A percentile compares a stretch with the other conserved stretches of the same genome.
These are phyloP conservation scores for Percopsis omiscomaycus DNA, from an alignment of 2,797 vertebrate species.

Conservation along the genomic window DNA sequence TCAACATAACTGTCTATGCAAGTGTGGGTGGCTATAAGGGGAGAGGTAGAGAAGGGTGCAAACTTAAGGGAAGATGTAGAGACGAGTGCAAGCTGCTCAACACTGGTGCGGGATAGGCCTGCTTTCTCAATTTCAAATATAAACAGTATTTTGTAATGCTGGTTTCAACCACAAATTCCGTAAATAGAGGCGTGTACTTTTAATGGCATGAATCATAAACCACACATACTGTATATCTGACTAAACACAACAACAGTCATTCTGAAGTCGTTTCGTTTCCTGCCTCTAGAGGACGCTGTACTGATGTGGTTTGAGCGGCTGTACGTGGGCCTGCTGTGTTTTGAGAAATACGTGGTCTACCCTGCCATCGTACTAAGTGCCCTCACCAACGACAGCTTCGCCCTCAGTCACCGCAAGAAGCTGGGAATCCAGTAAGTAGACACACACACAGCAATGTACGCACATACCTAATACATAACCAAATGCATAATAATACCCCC, in stretches of 20 bases:
- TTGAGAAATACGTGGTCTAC: slow-evolving; percentile 96
- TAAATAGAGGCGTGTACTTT: no score
- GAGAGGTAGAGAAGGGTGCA: no score
- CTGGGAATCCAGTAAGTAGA: slow-evolving; percentile 93
- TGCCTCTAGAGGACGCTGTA: slow-evolving; percentile 86
- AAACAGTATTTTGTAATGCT: no score
- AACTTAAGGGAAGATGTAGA: no score
- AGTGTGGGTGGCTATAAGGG: no score
- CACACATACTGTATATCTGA: no score
- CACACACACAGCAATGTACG: not conserved
- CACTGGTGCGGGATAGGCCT: no score
- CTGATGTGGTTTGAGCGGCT: slow-evolving; percentile 99
- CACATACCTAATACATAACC: slow-evolving; percentile 6
- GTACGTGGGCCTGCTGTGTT: slow-evolving; percentile 92
- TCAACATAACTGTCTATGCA: no score
- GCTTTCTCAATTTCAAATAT: no score
- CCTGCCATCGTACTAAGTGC: slow-evolving; percentile 94
- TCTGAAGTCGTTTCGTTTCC: not conserved
- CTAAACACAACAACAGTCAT: not conserved
- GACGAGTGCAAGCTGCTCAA: no score
- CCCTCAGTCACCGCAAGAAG: slow-evolving; percentile 90
- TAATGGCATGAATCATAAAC: no score
- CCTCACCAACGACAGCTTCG: slow-evolving; percentile 91
- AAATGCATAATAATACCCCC: slow-evolving; percentile 7
- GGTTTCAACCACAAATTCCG: no score